Evolutionary conservation across 2,888 invertebrate genomes (phyloP).

Genomic region (Helobdella robusta): DNA sequence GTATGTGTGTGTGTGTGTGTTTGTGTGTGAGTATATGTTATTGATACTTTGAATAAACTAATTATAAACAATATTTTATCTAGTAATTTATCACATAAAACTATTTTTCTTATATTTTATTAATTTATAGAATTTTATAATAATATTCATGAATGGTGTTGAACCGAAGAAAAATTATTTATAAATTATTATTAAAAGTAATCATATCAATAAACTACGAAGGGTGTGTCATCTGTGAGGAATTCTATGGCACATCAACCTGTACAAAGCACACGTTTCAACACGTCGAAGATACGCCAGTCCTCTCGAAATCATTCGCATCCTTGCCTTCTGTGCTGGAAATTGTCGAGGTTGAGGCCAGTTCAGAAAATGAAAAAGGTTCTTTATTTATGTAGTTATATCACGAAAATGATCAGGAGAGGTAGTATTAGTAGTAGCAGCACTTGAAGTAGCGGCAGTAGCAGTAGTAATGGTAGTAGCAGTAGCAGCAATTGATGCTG

Average conservation of each 20-base stretch:
- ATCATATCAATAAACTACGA: neutral
- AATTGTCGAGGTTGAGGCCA: neutral
- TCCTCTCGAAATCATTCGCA: constrained; percentile 67
- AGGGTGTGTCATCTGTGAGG: constrained; percentile 49
- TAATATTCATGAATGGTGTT: neutral
- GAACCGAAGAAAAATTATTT: too few species aligned
- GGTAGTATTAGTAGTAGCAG: too few species aligned
- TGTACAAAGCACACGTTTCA: constrained; percentile 41
- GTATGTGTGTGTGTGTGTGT: constrained; percentile 8
- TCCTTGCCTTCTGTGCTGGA: constrained; percentile 57
- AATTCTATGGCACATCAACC: constrained; percentile 36
- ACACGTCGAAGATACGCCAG: constrained; percentile 53
- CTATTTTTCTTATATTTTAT: neutral
- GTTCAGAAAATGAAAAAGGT: too few species aligned
- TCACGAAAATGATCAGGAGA: too few species aligned
- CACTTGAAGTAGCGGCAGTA: too few species aligned
- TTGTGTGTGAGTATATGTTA: neutral
- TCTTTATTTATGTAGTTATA: too few species aligned
- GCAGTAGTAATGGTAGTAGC: too few species aligned
- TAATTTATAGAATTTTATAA: neutral
- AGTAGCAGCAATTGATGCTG: too few species aligned
- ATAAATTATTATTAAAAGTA: neutral
- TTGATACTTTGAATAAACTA: neutral
- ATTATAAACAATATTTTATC: too few species aligned
- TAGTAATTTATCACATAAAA: neutral